Percentiles rank a stretch among this genome's conserved stretches.
Conservation (phyloP, 2,797 vertebrate species). For the Acipenser transmontanus region DNA sequence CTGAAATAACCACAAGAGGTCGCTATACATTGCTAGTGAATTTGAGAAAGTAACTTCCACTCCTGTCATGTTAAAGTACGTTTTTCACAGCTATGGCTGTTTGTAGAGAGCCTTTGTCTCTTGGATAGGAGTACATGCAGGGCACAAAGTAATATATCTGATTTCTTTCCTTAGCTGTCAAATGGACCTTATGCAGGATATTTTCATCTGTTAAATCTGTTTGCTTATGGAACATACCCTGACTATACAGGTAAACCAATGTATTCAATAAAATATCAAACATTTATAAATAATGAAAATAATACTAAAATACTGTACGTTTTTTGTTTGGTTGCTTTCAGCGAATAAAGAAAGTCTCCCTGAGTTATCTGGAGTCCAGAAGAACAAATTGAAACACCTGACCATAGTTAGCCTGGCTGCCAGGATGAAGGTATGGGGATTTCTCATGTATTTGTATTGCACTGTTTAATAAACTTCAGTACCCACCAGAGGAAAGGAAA, state of each 20-base stretch:
- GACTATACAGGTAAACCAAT: conserved; percentile 63
- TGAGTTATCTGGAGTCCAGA: conserved; percentile 61
- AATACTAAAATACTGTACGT: no score
- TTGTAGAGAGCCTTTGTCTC: no score
- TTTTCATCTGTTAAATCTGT: conserved; percentile 66
- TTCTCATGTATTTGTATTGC: neutral
- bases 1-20: no score
- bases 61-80: no score
- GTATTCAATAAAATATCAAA: neutral
- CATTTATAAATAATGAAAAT: neutral
- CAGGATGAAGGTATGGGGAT: conserved; percentile 59
- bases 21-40: no score
- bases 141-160: no score
- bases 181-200: conserved; percentile 65
- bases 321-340: conserved; percentile 44
- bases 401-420: conserved; percentile 68
- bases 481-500: no score
- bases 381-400: conserved; percentile 71
- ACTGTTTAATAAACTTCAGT: neutral
- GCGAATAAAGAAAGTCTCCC: conserved; percentile 67
- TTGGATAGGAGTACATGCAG: no score
- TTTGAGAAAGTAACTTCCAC: no score
- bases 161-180: conserved; percentile 49
- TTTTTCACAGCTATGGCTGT: no score
- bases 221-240: conserved; percentile 66